Evolutionary conservation across 2,888 invertebrate genomes (phyloP), one percentile per base, ranked within the genome.

Genomic region (Acleris laterana): DNA sequence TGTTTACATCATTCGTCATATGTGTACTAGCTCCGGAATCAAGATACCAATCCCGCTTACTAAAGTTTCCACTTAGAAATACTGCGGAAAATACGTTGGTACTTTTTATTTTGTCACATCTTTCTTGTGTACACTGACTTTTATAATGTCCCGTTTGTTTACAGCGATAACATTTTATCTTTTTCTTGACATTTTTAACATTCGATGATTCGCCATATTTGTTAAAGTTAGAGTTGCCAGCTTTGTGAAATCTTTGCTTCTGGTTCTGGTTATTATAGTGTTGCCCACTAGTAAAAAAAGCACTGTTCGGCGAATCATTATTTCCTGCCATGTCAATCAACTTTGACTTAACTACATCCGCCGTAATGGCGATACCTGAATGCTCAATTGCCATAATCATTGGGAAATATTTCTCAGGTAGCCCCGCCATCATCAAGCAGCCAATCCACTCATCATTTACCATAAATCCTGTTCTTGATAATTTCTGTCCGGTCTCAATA

Each of bases 341-440:
- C 28, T 52, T 52, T 13, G 51, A 13, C 22, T 52, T 52, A 1
- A 52, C 16, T 7, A 52, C n/a, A 9, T 52, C 51, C 1, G 51
- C 9, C 7, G 22, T 52, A 52, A 52, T 16, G 6, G n/a, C 7
- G 22, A 52, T 11, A 6, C 28, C 51, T 2, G 49, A 59, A 48
- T 49, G 51, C 17, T 52, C 28, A 5, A 52, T 52, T 1, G 51
- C 51, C 51, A 52, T 52, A 5, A 52, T 52, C 51, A 52, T 52
- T 7, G 51, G 51, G 7, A 20, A n/a, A 17, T 11, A 52, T 52
- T 52, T 52, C 28, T 52, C 25, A n/a, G 51, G 51, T 11, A 52
- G 9, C 4, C 51, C 51, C 1, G 51, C 51, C 3, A 52, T 1
- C 13, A 52, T 13, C 3, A 52, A 28, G 3, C 22, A 28, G 20